These are phyloP conservation scores for Pogonognathellus flavescens DNA, from an alignment of 1,140 invertebrate species.

Conservation along the genomic window DNA sequence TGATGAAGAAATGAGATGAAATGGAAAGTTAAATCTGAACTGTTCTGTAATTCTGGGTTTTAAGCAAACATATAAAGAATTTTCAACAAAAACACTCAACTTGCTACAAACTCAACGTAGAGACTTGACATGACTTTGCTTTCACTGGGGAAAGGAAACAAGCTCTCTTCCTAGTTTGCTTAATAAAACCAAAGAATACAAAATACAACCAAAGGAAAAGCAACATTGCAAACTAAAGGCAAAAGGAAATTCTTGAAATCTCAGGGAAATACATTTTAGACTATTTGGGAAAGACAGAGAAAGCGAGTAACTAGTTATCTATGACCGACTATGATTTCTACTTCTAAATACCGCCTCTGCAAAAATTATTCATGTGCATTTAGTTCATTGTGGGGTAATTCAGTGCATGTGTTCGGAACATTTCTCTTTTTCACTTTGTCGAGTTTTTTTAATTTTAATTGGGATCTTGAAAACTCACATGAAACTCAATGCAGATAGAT, in stretches of 20 bases:
- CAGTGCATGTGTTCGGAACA: no score
- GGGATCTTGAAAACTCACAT: no score
- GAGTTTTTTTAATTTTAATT: no score
- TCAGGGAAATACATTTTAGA: background rate
- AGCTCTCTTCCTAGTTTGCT: background rate
- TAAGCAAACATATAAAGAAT: background rate
- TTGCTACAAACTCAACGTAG: background rate
- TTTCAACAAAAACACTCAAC: background rate
- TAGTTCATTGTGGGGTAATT: background rate
- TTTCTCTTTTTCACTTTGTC: no score
- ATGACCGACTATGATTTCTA: background rate
- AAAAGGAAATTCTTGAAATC: background rate
- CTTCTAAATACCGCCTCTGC: background rate
- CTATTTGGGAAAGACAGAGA: background rate
- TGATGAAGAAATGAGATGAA: slow-evolving; percentile 17
- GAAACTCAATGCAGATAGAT: no score
- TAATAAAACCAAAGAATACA: background rate
- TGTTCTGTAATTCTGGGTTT: background rate
- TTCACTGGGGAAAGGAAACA: background rate
- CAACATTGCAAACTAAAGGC: background rate
- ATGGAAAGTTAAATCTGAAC: background rate
- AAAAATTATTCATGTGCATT: background rate
- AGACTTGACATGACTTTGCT: slow-evolving; percentile 3
- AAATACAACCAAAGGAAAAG: background rate
- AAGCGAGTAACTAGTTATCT: slow-evolving; percentile 4